Base-by-base conservation (phyloP, 1,140 invertebrate species). In the Chironomus tepperi region DNA sequence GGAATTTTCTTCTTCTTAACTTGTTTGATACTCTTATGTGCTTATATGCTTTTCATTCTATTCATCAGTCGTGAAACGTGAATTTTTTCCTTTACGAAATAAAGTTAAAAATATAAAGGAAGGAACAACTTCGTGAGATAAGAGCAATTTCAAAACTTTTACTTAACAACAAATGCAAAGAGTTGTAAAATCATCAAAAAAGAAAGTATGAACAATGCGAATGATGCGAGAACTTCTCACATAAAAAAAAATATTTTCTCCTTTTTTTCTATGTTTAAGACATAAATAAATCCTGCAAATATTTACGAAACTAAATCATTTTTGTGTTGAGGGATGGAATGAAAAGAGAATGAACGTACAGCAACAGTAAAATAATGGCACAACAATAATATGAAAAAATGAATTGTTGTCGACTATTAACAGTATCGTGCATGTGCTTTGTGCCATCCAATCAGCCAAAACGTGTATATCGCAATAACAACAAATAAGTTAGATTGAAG, bases 11-110 rank as follows among this genome's bases (percentile, higher is more conserved):
- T 57, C 47, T 57, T n/a, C 47, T 57, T 57, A 57, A 57, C 47
- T n/a, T n/a, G 47, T 57, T 57, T 57, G 47, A 57, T 57, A 57
- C 47, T 57, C 47, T 57, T 57, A 57, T 57, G n/a, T 57, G 47
- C 47, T 57, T 57, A 57, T 15, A 3, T 12, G 12, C n/a, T 3
- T 57, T n/a, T 57, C 12, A 10, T n/a, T 57, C 47, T 57, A 1
- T 57, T 34, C 24, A 34, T 34, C 24, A 34, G 24, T 34, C 24
- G 24, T 34, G 24, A 34, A 34, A 34, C 24, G 24, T 34, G 12
- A 57, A 34, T 34, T 34, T 34, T 34, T 34, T 34, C n/a, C n/a
- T n/a, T 34, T 47, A 3, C 43, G 24, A 47, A 57, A 12, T n/a
- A 12, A 57, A 57, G 47, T 57, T 12, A 15, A 57, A 57, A n/a